These are phyloP conservation scores for Helicorthomorpha holstii DNA, from an alignment of 1,140 invertebrate species.

Conservation along the genomic window DNA sequence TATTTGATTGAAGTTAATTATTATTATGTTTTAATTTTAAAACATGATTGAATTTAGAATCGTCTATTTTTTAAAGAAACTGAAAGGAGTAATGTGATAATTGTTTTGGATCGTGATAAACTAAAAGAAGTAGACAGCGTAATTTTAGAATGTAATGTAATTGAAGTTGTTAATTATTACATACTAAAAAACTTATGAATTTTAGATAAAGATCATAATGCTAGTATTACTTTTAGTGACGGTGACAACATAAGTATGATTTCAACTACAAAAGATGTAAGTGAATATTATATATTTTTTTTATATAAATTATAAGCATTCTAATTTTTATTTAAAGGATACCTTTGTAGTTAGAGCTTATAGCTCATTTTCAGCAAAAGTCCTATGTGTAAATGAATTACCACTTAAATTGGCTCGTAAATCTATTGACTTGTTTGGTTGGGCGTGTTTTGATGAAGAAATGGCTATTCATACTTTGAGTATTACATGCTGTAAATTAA, in stretches of 20 bases:
- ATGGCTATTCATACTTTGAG: constrained; percentile 22
- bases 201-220: constrained; percentile 22
- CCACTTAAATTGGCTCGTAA: constrained; percentile 61
- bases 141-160: background rate
- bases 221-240: constrained; percentile 65
- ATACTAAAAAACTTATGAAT: constrained; percentile 4
- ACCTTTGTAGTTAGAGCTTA: constrained; percentile 62
- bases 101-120: constrained; percentile 26
- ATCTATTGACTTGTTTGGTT: constrained; percentile 56
- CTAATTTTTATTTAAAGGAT: constrained; percentile 37
- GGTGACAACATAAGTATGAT: constrained; percentile 66
- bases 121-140: constrained; percentile 22
- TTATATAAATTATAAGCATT: background rate
- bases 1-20: too few relatives aligned
- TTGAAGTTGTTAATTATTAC: background rate
- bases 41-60: constrained; percentile 23
- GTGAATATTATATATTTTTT: constrained; percentile 17
- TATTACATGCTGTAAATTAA: constrained; percentile 10
- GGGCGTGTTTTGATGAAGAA: constrained; percentile 49
- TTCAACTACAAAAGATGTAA: constrained; percentile 57
- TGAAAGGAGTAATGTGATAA: constrained; percentile 20
- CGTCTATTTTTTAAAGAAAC: constrained; percentile 34
- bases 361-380: constrained; percentile 40
- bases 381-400: constrained; percentile 38
- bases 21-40: too few relatives aligned